These are phyloP conservation scores for Ditylenchus weischeri DNA, from an alignment of 2,888 invertebrate species.

Conservation along the genomic window DNA sequence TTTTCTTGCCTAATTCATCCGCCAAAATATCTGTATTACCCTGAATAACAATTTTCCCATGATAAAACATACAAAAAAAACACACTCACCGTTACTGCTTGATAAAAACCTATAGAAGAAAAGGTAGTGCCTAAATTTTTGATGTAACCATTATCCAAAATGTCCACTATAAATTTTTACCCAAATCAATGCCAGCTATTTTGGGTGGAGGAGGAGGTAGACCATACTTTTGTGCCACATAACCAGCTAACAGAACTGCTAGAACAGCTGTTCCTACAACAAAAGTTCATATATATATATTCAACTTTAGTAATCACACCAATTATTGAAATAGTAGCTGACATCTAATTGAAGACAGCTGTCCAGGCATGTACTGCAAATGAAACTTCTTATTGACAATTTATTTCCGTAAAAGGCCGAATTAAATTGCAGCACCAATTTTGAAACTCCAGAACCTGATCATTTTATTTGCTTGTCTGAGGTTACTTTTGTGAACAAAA, in stretches of 20 bases:
- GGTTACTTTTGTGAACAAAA: too few relatives aligned
- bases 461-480: too few relatives aligned
- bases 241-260: slow-evolving; percentile 54
- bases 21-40: slow-evolving; percentile 61
- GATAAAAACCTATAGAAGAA: slow-evolving; percentile 62
- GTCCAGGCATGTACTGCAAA: too few relatives aligned
- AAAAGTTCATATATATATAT: too few relatives aligned
- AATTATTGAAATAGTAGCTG: too few relatives aligned
- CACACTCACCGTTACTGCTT: slow-evolving; percentile 61
- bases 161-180: neutral
- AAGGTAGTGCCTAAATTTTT: slow-evolving; percentile 60
- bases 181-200: slow-evolving; percentile 64
- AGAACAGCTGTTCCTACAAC: slow-evolving; percentile 22
- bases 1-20: slow-evolving; percentile 60
- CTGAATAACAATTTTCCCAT: slow-evolving; percentile 45
- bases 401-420: too few relatives aligned
- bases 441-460: too few relatives aligned
- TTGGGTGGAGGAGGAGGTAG: slow-evolving; percentile 64
- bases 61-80: slow-evolving; percentile 60
- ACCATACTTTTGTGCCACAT: slow-evolving; percentile 61
- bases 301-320: too few relatives aligned
- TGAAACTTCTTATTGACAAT: too few relatives aligned
- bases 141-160: neutral
- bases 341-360: too few relatives aligned
- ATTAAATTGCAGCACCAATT: too few relatives aligned